Conservation (phyloP, 2,797 vertebrate species). For the Xenops minutus region DNA sequence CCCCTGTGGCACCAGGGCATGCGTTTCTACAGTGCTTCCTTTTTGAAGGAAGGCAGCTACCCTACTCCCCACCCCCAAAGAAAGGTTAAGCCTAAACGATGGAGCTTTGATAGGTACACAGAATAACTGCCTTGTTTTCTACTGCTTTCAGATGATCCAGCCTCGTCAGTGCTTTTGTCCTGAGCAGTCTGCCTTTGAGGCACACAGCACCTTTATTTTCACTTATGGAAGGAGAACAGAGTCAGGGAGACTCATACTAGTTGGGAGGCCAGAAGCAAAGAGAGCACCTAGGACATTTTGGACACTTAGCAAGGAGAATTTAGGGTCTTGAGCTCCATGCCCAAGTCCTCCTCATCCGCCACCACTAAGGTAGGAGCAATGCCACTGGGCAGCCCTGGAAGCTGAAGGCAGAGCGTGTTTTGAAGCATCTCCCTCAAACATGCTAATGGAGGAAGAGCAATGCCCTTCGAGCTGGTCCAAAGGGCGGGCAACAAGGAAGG, state of each 20-base stretch:
- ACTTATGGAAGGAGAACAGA: not conserved
- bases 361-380: not conserved
- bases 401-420: not conserved
- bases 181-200: not conserved
- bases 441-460: not conserved
- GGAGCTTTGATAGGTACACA: not conserved
- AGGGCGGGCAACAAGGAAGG: not conserved
- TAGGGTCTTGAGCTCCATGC: not conserved
- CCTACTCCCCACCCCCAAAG: not conserved
- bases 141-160: not conserved
- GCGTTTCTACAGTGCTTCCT: accelerated
- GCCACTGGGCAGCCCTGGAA: not conserved
- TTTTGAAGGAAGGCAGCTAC: not conserved
- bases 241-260: not conserved
- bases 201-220: not conserved
- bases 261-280: not conserved
- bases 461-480: not conserved
- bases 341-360: not conserved
- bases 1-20: not conserved
- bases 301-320: not conserved
- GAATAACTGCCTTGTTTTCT: not conserved
- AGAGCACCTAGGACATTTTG: not conserved
- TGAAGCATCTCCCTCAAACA: not conserved
- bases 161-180: not conserved
- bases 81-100: not conserved